Conservation (phyloP, 2,888 invertebrate genomes). For the Torymus tubicola region DNA sequence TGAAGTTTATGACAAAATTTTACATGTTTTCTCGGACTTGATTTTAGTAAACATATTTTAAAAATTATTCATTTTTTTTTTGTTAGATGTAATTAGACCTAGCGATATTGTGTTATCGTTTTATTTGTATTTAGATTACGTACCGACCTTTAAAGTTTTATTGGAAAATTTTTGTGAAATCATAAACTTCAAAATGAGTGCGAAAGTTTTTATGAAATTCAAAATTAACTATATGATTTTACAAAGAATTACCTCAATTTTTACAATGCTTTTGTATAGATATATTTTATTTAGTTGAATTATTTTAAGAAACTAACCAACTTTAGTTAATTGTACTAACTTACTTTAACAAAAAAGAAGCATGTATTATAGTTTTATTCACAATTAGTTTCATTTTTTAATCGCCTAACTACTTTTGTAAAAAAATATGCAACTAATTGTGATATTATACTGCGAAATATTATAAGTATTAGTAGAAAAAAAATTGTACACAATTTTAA, state of each 20-base stretch:
- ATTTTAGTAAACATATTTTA: too few relatives aligned
- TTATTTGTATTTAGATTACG: too few relatives aligned
- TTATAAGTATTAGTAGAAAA: slow-evolving; percentile 16
- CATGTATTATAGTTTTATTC: background rate
- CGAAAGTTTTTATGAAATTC: too few relatives aligned
- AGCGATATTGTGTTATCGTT: too few relatives aligned
- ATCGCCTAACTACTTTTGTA: slow-evolving; percentile 6
- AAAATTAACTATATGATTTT: too few relatives aligned
- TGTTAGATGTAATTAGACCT: too few relatives aligned
- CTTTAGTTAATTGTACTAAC: background rate
- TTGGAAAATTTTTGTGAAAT: too few relatives aligned
- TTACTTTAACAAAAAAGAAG: background rate
- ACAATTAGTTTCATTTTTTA: slow-evolving; percentile 40
- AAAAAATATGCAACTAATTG: slow-evolving; percentile 36
- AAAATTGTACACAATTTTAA: background rate
- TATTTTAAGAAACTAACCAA: background rate
- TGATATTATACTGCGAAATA: slow-evolving; percentile 33
- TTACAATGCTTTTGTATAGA: too few relatives aligned
- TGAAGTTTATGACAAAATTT: background rate
- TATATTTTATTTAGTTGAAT: background rate
- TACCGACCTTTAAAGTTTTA: too few relatives aligned
- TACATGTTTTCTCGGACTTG: background rate
- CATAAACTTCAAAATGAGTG: too few relatives aligned
- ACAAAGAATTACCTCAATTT: too few relatives aligned
- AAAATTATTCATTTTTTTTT: too few relatives aligned